phyloP scores from a whole-genome alignment of 2,888 invertebrate genomes.

The Trissoscelio sp. region DNA sequence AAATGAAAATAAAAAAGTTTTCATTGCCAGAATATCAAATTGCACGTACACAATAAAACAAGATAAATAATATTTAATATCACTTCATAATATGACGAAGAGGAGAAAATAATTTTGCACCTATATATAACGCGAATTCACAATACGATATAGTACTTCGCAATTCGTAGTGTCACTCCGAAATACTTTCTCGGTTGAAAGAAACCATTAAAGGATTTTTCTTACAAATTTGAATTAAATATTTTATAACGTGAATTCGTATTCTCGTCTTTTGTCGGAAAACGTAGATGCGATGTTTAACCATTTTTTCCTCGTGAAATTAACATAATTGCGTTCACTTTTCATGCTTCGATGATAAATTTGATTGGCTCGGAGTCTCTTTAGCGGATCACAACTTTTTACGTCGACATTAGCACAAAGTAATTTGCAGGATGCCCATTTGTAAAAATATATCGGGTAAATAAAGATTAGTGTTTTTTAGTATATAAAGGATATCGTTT shows the following conservation, averaged over 20 bases:
- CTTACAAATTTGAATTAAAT: constrained; percentile 29
- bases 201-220: constrained; percentile 34
- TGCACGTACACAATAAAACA: too few relatives aligned
- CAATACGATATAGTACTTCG: constrained; percentile 6
- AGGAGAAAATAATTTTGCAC: constrained; percentile 16
- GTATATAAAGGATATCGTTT: too few relatives aligned
- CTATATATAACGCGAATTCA: constrained; percentile 4
- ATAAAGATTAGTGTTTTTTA: background rate
- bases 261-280: background rate
- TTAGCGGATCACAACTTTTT: constrained; percentile 1
- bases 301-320: constrained; percentile 5
- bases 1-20: too few relatives aligned
- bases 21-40: too few relatives aligned
- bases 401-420: background rate
- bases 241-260: constrained; percentile 4
- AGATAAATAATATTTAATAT: constrained; percentile 19
- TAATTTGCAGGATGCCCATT: too few relatives aligned
- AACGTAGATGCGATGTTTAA: constrained; percentile 8
- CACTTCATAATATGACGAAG: constrained; percentile 13
- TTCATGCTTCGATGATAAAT: background rate
- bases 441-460: background rate
- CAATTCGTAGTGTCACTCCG: constrained; percentile 27
- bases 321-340: constrained; percentile 6
- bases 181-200: constrained; percentile 20
- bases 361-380: constrained; percentile 1